These are phyloP conservation scores for Isaurus tuberculatus DNA, from an alignment of 92 coral and sea anemone species.

Conservation along the genomic window DNA sequence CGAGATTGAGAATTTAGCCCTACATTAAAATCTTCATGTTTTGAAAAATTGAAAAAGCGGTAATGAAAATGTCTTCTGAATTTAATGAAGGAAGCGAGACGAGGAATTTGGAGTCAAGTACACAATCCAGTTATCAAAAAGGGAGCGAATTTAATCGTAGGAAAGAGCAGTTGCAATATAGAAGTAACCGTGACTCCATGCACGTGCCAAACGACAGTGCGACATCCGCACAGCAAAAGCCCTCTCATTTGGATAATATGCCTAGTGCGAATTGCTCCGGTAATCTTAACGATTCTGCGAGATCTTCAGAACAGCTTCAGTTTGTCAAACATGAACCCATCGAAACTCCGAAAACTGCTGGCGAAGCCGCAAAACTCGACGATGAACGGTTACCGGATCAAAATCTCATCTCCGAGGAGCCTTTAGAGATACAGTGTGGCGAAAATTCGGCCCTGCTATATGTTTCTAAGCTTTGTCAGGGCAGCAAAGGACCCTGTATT, in stretches of 20 bases:
- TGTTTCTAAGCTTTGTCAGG: slow-evolving; percentile 96
- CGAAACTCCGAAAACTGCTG: slow-evolving; percentile 44
- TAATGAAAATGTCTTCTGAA: slow-evolving; percentile 29
- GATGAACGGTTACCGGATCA: slow-evolving; percentile 58
- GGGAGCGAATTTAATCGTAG: slow-evolving; percentile 25
- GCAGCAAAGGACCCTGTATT: slow-evolving; percentile 99
- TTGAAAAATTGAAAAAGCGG: slow-evolving; percentile 7
- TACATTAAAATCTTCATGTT: not conserved
- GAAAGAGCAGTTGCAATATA: slow-evolving; percentile 39
- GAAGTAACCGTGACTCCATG: slow-evolving; percentile 25
- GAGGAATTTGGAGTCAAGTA: slow-evolving; percentile 8
- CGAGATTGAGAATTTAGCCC: not conserved
- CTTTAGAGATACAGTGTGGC: slow-evolving; percentile 97
- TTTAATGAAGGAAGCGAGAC: slow-evolving; percentile 11
- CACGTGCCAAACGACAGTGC: slow-evolving; percentile 29
- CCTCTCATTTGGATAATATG: slow-evolving; percentile 22
- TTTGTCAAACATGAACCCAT: slow-evolving; percentile 29
- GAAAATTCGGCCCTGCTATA: slow-evolving; percentile 93
- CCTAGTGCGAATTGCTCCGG: not conserved
- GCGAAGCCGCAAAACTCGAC: slow-evolving; percentile 63
- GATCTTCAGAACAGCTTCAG: slow-evolving; percentile 26
- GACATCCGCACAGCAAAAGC: slow-evolving; percentile 21
- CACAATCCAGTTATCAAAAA: slow-evolving; percentile 16
- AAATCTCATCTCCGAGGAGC: slow-evolving; percentile 82
- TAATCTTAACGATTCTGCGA: slow-evolving; percentile 8